Evolutionary conservation across 2,113 vertebrate species (phyloP), one percentile per base, ranked within the genome.

Genomic region (Rhea americana): DNA sequence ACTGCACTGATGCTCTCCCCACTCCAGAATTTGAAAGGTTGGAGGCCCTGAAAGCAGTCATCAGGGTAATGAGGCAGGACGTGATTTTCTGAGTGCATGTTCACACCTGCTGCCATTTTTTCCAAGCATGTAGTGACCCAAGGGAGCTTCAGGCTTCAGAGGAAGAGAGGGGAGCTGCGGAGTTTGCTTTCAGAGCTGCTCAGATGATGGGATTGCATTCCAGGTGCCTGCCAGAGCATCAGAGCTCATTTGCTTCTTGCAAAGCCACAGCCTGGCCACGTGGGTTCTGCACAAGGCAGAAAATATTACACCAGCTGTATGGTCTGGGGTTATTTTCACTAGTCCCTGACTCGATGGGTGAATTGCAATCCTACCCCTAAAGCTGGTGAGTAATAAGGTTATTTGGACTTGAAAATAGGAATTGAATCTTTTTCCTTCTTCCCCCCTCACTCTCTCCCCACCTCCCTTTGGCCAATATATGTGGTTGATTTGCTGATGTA

Each of bases 401-500:
- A 56, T 76, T 89, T 39, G 85, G 59, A 28, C 37, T 90, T 70
- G 22, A 91, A 94, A 74, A 11, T 43, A 73, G 5, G 24, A 71
- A 58, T 9, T 45, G 30, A 16, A 39, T 75, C 73, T 32, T 59
- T 66, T 8, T 8, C 4, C 3, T 7, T 53, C 37, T 32, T 35
- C 35, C 35, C 35, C 35, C 35, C 35, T 35, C 35, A 35, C 43
- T 65, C 12, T 26, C 85, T 82, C 47, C 24, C 82, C 72, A 24
- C 47, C 66, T 13, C 70, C 93, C 93, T 67, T 94, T 94, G 93
- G 81, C 81, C 93, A 91, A 73, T 62, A 13, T 84, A 66, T 83
- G 82, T 66, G 63, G 81, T 21, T 94, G 86, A 85, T 84, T 91
- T 94, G 62, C 80, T 94, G 77, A 47, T 82, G 90, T 83, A 66